Percentiles rank a stretch among this genome's conserved stretches.
Evolutionary conservation across 37 sponge, comb jelly and placozoan genomes (phyloP).

Genomic region (Tethya wilhelma): DNA sequence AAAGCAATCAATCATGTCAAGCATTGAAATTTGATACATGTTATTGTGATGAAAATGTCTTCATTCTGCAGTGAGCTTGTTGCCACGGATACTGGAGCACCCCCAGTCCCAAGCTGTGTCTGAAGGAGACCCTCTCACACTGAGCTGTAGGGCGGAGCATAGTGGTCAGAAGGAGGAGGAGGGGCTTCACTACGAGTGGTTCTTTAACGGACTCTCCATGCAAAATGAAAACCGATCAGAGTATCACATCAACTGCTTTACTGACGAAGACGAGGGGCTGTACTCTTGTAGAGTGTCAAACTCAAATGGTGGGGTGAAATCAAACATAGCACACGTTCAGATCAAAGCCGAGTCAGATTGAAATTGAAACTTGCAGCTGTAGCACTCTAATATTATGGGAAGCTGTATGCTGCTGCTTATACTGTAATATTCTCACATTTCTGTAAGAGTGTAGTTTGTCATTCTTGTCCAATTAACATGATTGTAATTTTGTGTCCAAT

Average conservation of each 20-base stretch:
- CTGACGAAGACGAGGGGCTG: constrained; percentile 62
- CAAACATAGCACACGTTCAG: constrained; percentile 22
- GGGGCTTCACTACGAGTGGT: constrained; percentile 38
- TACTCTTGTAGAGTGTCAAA: constrained; percentile 46
- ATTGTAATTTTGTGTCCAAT: no score
- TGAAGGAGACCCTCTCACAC: constrained; percentile 29
- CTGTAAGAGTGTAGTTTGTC: no score
- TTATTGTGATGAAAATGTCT: no score
- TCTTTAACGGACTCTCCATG: constrained; percentile 61
- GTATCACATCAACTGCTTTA: constrained; percentile 47
- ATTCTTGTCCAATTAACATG: no score
- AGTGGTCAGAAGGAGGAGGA: background rate
- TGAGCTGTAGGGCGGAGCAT: constrained; percentile 11
- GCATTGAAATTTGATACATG: no score
- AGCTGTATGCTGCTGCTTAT: no score
- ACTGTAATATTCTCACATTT: no score
- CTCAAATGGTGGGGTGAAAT: background rate
- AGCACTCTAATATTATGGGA: no score
- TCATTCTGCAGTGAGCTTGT: no score
- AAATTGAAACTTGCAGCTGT: background rate
- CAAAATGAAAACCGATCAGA: constrained; percentile 16
- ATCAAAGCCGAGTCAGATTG: constrained; percentile 15
- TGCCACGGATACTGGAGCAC: constrained; percentile 31
- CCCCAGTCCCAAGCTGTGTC: constrained; percentile 38
- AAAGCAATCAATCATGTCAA: no score